Percentiles rank a stretch among this genome's conserved stretches.
Conservation (phyloP, 2,888 invertebrate genomes). For the Creontiades dilutus region DNA sequence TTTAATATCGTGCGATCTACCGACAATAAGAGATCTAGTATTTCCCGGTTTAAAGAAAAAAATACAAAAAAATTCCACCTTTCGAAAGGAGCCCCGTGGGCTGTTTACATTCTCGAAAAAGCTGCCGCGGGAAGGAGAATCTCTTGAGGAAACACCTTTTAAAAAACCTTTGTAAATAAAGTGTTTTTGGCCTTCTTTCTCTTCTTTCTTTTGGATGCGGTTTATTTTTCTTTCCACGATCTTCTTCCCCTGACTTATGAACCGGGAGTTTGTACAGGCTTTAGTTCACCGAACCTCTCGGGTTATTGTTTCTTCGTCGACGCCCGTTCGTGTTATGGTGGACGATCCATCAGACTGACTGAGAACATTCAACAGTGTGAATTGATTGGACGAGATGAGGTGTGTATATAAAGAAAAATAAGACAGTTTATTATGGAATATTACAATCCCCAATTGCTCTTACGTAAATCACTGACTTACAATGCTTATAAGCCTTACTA, state of each 20-base stretch:
- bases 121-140: background rate
- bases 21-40: background rate
- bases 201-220: background rate
- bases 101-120: constrained; percentile 27
- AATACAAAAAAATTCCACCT: background rate
- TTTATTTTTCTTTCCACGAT: background rate
- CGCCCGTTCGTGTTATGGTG: too few relatives aligned
- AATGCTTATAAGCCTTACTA: too few relatives aligned
- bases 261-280: background rate
- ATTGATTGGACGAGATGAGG: too few relatives aligned
- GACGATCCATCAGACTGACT: too few relatives aligned
- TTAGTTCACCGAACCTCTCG: background rate
- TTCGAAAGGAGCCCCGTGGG: background rate
- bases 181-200: background rate
- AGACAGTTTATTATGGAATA: too few relatives aligned
- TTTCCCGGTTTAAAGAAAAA: constrained; percentile 1
- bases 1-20: constrained; percentile 21
- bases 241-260: background rate
- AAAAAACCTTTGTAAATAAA: constrained; percentile 35
- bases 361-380: too few relatives aligned
- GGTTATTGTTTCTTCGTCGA: background rate
- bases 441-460: too few relatives aligned
- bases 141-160: constrained; percentile 14
- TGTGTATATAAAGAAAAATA: too few relatives aligned
- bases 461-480: too few relatives aligned